Percentiles rank a stretch among this genome's conserved stretches.
Evolutionary conservation across 2,797 vertebrate species (phyloP).

Genomic region (Aulostomus chinensis): DNA sequence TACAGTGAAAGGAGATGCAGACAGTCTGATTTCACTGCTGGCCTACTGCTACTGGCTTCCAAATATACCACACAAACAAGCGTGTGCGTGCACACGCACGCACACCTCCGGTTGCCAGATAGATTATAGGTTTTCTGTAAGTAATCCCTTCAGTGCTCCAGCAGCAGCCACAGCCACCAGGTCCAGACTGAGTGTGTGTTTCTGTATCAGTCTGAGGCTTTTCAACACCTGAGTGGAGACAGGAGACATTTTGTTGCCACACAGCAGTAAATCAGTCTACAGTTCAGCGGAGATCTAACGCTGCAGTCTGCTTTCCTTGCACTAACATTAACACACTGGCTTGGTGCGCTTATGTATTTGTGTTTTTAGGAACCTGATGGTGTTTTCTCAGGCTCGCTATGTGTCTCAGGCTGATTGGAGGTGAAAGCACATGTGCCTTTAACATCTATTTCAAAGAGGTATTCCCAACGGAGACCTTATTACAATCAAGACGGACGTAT

Average conservation of each 20-base stretch:
- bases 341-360: slow-evolving; percentile 34
- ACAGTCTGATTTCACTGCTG: slow-evolving; percentile 72
- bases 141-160: slow-evolving; percentile 55
- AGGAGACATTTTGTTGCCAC: slow-evolving; percentile 53
- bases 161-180: slow-evolving; percentile 45
- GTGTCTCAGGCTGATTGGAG: slow-evolving; percentile 53
- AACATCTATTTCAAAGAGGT: slow-evolving; percentile 47
- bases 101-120: slow-evolving; percentile 50
- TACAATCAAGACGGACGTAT: slow-evolving; percentile 53
- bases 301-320: slow-evolving; percentile 12
- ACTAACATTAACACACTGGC: slow-evolving; percentile 26
- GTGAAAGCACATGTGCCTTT: slow-evolving; percentile 50
- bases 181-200: slow-evolving; percentile 49
- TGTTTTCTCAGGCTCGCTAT: slow-evolving; percentile 56
- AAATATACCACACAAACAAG: slow-evolving; percentile 50
- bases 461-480: slow-evolving; percentile 52
- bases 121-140: slow-evolving; percentile 70
- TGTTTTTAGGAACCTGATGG: slow-evolving; percentile 43
- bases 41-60: slow-evolving; percentile 52
- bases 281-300: slow-evolving; percentile 30
- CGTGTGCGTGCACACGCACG: slow-evolving; percentile 22
- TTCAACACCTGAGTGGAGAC: slow-evolving; percentile 72
- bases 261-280: slow-evolving; percentile 44
- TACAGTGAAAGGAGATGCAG: slow-evolving; percentile 69
- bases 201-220: slow-evolving; percentile 64